Percentiles rank a stretch among this genome's conserved stretches.
phyloP scores from a whole-genome alignment of 92 coral and sea anemone species.

The Palythoa heliodiscus region DNA sequence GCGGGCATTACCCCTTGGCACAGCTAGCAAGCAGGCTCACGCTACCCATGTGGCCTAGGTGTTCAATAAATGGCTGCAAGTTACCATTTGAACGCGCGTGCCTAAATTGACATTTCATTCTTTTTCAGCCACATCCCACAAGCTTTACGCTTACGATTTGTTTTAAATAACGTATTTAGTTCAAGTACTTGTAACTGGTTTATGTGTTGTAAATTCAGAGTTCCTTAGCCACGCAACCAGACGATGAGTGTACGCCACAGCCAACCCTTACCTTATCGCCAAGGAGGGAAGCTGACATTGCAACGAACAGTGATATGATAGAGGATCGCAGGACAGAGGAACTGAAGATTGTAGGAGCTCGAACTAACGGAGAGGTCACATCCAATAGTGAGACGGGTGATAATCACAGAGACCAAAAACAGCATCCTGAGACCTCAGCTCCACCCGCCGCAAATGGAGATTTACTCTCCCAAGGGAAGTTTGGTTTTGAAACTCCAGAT shows the following conservation, averaged over 20 bases:
- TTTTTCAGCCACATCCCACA: too few relatives aligned
- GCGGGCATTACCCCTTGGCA: too few relatives aligned
- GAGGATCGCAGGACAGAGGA: slow-evolving; percentile 24
- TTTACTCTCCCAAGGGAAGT: slow-evolving; percentile 9
- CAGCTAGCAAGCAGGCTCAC: too few relatives aligned
- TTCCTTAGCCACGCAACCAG: slow-evolving; percentile 17
- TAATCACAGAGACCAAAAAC: not conserved
- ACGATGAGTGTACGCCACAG: slow-evolving; percentile 6
- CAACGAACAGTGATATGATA: not conserved
- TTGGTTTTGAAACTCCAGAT: slow-evolving; percentile 41
- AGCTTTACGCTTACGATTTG: too few relatives aligned
- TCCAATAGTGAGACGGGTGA: slow-evolving; percentile 32
- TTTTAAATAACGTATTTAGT: not conserved
- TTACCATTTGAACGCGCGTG: too few relatives aligned
- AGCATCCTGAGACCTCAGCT: not conserved
- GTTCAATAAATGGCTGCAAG: too few relatives aligned
- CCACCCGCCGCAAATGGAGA: slow-evolving; percentile 16
- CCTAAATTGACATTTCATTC: too few relatives aligned
- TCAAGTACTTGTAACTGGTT: not conserved
- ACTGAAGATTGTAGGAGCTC: slow-evolving; percentile 28
- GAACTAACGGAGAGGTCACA: slow-evolving; percentile 38
- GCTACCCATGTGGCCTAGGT: too few relatives aligned
- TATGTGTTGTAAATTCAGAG: slow-evolving; percentile 1
- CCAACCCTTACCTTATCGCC: slow-evolving; percentile 23
- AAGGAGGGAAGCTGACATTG: slow-evolving; percentile 13